phyloP scores from a whole-genome alignment of 2,113 vertebrate genomes.

The Charadrius vociferus region DNA sequence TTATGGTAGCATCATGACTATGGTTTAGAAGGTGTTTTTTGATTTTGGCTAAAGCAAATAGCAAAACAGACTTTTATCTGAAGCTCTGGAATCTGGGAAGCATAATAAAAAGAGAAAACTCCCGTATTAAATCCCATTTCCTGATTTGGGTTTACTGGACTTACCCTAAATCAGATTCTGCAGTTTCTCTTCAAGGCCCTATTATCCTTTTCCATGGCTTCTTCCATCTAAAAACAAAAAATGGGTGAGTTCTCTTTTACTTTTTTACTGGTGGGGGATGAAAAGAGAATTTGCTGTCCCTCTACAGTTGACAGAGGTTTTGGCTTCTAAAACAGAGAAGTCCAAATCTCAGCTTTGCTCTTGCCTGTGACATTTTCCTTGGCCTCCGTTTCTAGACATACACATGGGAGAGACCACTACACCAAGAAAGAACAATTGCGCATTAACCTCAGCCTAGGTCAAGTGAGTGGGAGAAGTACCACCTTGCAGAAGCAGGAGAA shows the following conservation, averaged over 20 bases:
- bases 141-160: background rate
- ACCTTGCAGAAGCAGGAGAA: background rate
- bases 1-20: too few species aligned
- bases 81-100: background rate
- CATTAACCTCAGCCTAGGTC: background rate
- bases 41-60: background rate
- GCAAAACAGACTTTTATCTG: background rate
- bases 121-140: background rate
- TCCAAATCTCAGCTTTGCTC: background rate
- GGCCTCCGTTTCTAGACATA: background rate
- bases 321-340: background rate
- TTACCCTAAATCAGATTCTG: background rate
- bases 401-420: background rate
- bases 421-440: background rate
- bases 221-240: background rate
- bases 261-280: background rate
- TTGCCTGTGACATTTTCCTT: background rate
- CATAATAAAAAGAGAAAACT: background rate
- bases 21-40: background rate
- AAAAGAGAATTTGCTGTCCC: background rate
- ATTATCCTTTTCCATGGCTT: background rate
- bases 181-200: background rate
- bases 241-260: fast-evolving
- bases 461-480: background rate
- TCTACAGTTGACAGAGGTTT: background rate